phyloP scores from a whole-genome alignment of 2,113 vertebrate species.

The Macrotus californicus region DNA sequence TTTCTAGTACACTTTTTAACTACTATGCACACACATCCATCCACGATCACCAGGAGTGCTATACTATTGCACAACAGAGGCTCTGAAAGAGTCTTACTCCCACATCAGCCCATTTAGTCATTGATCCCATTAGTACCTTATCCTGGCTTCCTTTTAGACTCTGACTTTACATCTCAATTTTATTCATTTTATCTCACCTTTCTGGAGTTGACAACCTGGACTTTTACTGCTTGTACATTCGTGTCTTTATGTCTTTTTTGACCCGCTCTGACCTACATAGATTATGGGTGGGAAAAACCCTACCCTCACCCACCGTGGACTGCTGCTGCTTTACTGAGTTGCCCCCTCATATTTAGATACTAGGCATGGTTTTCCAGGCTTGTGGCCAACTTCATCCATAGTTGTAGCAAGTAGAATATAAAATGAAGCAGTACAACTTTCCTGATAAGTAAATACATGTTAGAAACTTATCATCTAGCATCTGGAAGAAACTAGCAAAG shows the following conservation, averaged over 20 bases:
- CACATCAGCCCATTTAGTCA: neutral
- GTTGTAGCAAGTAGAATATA: neutral
- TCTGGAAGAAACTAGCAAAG: neutral
- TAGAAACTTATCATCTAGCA: neutral
- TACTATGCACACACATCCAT: neutral
- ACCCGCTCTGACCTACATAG: neutral
- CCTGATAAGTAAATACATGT: neutral
- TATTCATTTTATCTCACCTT: neutral
- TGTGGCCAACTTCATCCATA: neutral
- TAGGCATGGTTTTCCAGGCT: neutral
- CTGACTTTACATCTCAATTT: neutral
- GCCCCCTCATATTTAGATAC: neutral
- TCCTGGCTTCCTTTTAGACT: neutral
- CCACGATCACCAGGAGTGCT: neutral
- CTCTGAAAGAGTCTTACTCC: neutral
- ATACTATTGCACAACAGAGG: neutral
- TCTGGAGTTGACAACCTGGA: neutral
- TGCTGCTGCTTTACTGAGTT: neutral
- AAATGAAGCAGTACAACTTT: neutral
- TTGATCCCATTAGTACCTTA: neutral
- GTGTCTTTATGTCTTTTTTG: neutral
- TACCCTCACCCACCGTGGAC: neutral
- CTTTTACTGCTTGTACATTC: neutral
- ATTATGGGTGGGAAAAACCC: neutral
- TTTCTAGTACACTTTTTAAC: neutral